Conservation (phyloP, 1,140 invertebrate genomes). For the Papilio dardanus region DNA sequence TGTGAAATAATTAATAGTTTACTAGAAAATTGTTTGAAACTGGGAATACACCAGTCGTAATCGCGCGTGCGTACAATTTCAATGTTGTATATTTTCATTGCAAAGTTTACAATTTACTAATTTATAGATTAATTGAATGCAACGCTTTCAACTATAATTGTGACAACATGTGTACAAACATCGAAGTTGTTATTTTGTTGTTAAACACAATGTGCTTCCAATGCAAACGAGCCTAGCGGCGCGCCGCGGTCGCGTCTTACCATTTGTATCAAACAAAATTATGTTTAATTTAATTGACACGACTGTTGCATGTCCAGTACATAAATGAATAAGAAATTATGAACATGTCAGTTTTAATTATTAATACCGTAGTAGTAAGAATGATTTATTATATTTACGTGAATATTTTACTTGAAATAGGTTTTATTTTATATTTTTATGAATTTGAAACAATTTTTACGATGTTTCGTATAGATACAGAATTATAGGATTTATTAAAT, state of each 20-base stretch:
- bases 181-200: not conserved
- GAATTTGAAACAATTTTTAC: not conserved
- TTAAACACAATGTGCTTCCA: not conserved
- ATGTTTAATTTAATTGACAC: not conserved
- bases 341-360: not conserved
- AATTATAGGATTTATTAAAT: not conserved
- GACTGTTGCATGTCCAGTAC: not conserved
- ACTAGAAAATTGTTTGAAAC: no score
- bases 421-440: not conserved
- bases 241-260: no score
- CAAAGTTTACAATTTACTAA: not conserved
- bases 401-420: not conserved
- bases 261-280: not conserved
- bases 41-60: no score
- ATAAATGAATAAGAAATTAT: constrained; percentile 4
- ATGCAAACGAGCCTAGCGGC: not conserved
- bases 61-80: not conserved
- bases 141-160: not conserved
- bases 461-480: not conserved
- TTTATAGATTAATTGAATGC: not conserved
- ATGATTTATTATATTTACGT: not conserved
- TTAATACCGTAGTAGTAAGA: not conserved
- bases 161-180: not conserved
- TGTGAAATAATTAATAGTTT: no score
- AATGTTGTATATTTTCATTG: not conserved